Conservation (phyloP, 1,140 invertebrate species). For the Bombus huntii region DNA sequence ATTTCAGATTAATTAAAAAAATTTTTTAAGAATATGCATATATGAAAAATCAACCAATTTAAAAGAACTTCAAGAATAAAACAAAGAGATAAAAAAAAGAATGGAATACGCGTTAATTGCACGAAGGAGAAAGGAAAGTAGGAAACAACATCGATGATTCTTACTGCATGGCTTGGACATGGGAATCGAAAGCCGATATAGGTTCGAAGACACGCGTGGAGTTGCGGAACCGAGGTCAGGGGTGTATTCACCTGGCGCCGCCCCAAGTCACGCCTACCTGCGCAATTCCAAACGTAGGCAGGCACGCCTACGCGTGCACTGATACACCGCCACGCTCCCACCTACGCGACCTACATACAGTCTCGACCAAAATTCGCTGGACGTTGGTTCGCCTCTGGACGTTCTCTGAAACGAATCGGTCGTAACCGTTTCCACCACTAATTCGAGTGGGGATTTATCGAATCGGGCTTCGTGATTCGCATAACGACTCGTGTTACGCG, state of each 20-base stretch:
- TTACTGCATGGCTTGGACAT: conserved; percentile 29
- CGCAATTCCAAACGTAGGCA: conserved; percentile 72
- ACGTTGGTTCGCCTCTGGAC: conserved; percentile 6
- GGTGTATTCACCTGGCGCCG: conserved; percentile 80
- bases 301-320: conserved; percentile 77
- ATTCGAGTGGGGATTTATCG: background rate
- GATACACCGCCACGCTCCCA: conserved; percentile 55
- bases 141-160: conserved; percentile 1
- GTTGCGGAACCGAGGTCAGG: conserved; percentile 72
- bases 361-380: conserved; percentile 33
- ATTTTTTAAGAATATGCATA: too few species aligned
- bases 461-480: background rate
- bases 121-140: background rate
- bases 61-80: background rate
- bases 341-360: conserved; percentile 47
- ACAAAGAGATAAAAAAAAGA: background rate
- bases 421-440: background rate
- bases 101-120: too few species aligned
- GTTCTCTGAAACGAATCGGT: background rate
- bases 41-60: background rate
- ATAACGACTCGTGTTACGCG: background rate
- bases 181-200: conserved; percentile 63
- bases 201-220: conserved; percentile 65
- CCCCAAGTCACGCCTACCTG: conserved; percentile 82
- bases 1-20: too few species aligned